These are phyloP conservation scores for Elachura formosa DNA, from an alignment of 2,113 vertebrate species.

Conservation along the genomic window DNA sequence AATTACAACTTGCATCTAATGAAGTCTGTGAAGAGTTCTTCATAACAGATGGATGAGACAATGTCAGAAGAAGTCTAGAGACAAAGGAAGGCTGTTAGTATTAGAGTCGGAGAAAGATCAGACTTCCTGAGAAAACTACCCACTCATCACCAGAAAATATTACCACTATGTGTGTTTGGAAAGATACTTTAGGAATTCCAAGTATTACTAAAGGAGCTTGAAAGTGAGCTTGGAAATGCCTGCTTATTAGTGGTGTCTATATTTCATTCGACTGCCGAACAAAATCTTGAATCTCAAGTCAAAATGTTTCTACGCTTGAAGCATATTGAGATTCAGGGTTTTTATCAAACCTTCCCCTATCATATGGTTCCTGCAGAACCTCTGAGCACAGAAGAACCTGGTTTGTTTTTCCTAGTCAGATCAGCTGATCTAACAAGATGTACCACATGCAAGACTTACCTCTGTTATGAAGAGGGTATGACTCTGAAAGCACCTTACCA, in stretches of 20 bases:
- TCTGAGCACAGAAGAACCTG: not conserved
- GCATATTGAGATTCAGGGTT: not conserved
- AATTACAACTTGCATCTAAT: not conserved
- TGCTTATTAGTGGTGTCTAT: not conserved
- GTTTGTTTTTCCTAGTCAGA: not conserved
- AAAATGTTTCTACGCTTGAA: not conserved
- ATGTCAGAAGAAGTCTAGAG: not conserved
- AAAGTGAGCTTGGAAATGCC: not conserved
- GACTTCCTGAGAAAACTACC: not conserved
- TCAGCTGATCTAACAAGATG: not conserved
- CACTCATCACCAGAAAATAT: not conserved
- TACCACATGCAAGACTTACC: not conserved
- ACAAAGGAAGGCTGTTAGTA: not conserved
- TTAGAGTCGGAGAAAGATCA: not conserved
- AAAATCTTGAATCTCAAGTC: not conserved
- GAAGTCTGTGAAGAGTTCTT: not conserved
- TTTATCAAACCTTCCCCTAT: not conserved
- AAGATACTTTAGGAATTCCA: constrained; percentile 15
- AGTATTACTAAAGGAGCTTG: not conserved
- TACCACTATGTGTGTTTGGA: not conserved
- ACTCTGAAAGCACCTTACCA: not conserved
- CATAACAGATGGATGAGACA: not conserved
- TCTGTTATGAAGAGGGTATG: not conserved
- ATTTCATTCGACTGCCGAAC: not conserved
- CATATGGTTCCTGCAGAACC: not conserved